Base-by-base conservation (phyloP, 2,888 invertebrate genomes). In the Lycaena phlaeas region DNA sequence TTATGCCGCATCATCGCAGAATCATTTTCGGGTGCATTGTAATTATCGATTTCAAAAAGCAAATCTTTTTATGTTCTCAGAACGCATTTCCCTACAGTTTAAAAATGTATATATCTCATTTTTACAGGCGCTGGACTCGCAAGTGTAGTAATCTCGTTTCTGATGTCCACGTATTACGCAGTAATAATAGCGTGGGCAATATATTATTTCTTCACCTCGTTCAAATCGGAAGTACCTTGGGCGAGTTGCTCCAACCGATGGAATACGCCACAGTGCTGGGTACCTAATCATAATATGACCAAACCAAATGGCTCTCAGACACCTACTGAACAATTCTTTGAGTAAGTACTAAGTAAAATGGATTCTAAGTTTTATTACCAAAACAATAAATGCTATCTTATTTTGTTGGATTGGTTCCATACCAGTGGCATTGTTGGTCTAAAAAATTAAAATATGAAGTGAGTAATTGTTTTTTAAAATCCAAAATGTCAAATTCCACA, bases 151-250 rank as follows among this genome's bases (percentile, higher is more conserved):
- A 94, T 97, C 71, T 96, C 97, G 52, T 96, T 97, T 82, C 85
- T 96, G 65, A 93, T 97, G 90, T 95, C 96, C 53, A 95, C 96
- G 39, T 97, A 97, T 77, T 97, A 97, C 77, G 96, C 95, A 73
- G 95, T 97, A 54, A 94, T 97, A 71, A 96, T 97, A 74, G 94
- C 95, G 46, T 97, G 97, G 88, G 92, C 95, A 40, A 92, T 96
- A 59, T 96, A 94, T 74, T 97, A 96, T 77, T 92, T 97, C 75
- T 94, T 95, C 73, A 92, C 95, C 45, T 93, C 96, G 17, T 95
- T 96, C 68, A 92, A 92, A 67, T 88, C 92, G 30, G 90, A 92
- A 52, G 91, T 95, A 59, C 96, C 97, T 1, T 97, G 97, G 97
- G 89, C 91, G 15, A 90, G 90, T 57, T 97, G 97, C 68, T 87